These are phyloP conservation scores for Drosophila mulleri DNA, from an alignment of 2,888 invertebrate species.

Conservation along the genomic window DNA sequence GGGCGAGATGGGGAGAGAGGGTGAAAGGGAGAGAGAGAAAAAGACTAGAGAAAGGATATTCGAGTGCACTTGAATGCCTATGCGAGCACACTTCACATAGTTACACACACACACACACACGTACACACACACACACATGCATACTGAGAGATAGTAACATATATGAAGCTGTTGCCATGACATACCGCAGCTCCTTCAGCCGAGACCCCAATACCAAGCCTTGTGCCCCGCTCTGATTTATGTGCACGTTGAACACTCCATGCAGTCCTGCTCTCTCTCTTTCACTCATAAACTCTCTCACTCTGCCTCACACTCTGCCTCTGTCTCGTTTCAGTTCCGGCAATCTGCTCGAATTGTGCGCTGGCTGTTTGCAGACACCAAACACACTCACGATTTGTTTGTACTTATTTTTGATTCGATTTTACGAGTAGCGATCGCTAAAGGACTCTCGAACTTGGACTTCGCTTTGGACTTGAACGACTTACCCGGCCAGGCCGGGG, in stretches of 20 bases:
- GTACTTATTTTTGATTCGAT: slow-evolving; percentile 68
- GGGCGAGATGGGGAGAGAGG: not conserved
- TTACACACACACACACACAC: slow-evolving; percentile 2
- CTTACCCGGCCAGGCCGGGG: not conserved
- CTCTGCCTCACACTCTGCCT: not conserved
- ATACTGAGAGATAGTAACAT: slow-evolving; percentile 1
- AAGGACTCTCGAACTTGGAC: slow-evolving; percentile 29
- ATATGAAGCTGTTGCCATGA: slow-evolving; percentile 54
- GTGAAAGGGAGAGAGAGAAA: not conserved
- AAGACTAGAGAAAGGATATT: slow-evolving; percentile 54
- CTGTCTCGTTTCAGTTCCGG: slow-evolving; percentile 25
- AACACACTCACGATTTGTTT: slow-evolving; percentile 73
- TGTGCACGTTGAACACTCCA: slow-evolving; percentile 55
- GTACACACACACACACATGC: not conserved
- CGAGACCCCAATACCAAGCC: slow-evolving; percentile 4
- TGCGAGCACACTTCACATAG: slow-evolving; percentile 43
- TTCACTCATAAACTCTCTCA: not conserved
- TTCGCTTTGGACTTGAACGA: slow-evolving; percentile 7
- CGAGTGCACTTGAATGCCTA: slow-evolving; percentile 76
- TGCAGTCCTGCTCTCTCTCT: slow-evolving; percentile 10
- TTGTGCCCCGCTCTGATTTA: slow-evolving; percentile 61
- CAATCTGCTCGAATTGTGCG: slow-evolving; percentile 62
- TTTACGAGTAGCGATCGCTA: slow-evolving; percentile 40
- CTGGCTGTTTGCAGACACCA: slow-evolving; percentile 50
- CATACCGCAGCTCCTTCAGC: slow-evolving; percentile 41